phyloP scores from a whole-genome alignment of 2,888 invertebrate species.

The Maniola hyperantus region DNA sequence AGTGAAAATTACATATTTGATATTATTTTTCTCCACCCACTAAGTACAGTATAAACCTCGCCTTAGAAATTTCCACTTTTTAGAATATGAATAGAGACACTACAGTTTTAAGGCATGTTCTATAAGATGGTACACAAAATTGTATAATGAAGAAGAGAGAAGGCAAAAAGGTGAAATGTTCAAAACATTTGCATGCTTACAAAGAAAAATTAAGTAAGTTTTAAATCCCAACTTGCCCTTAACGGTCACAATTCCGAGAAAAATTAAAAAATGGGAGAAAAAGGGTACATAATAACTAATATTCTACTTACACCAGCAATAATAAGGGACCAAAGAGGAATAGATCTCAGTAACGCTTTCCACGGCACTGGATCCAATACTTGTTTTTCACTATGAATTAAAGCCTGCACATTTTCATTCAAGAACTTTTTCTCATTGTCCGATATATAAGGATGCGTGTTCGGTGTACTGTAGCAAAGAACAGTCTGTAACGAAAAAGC shows the following conservation, averaged over 20 bases:
- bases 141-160: no score
- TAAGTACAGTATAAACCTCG: no score
- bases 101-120: no score
- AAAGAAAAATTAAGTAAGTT: no score
- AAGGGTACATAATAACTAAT: not conserved
- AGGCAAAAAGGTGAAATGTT: no score
- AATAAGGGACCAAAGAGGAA: slow-evolving; percentile 88
- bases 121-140: no score
- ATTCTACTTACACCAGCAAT: slow-evolving; percentile 83
- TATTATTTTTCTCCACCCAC: no score
- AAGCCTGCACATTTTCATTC: slow-evolving; percentile 81
- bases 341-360: slow-evolving; percentile 85
- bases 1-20: no score
- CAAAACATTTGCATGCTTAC: no score
- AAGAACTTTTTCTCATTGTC: slow-evolving; percentile 78
- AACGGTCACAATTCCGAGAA: not conserved
- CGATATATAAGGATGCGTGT: slow-evolving; percentile 80
- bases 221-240: not conserved
- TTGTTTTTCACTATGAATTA: slow-evolving; percentile 69
- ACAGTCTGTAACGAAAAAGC: slow-evolving; percentile 55
- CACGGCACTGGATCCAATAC: slow-evolving; percentile 85
- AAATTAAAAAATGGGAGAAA: not conserved
- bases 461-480: slow-evolving; percentile 78
- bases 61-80: no score
- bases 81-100: no score